Evolutionary conservation across 1,140 invertebrate genomes (phyloP).

Genomic region (Asbolus verrucosus): DNA sequence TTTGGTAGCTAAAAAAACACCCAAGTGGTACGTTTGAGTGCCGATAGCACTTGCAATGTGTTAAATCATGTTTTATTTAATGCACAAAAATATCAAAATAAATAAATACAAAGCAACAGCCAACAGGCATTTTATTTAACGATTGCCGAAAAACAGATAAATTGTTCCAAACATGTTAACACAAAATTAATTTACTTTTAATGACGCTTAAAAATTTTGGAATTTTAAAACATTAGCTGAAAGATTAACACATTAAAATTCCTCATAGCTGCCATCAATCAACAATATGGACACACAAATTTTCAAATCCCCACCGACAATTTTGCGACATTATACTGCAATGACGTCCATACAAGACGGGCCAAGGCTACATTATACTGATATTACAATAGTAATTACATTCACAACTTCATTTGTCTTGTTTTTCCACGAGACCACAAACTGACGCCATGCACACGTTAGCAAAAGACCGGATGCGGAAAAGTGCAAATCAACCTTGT

Average conservation of each 20-base stretch:
- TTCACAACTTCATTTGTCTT: conserved; percentile 16
- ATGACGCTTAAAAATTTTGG: conserved; percentile 25
- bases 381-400: too few species aligned
- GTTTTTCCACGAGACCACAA: conserved; percentile 12
- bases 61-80: too few species aligned
- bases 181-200: conserved; percentile 31
- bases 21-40: too few species aligned
- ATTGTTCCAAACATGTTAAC: too few species aligned
- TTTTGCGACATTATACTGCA: neutral
- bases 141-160: too few species aligned
- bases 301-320: neutral
- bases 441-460: conserved; percentile 22
- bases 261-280: neutral
- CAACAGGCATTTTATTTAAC: too few species aligned
- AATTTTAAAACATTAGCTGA: conserved; percentile 28
- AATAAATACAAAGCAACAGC: too few species aligned
- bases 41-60: too few species aligned
- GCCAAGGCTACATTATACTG: conserved; percentile 6
- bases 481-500: conserved; percentile 18
- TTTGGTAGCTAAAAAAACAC: too few species aligned
- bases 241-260: conserved; percentile 13
- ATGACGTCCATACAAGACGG: conserved; percentile 15
- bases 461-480: conserved; percentile 25
- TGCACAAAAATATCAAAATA: too few species aligned
- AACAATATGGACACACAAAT: too few species aligned